Conservation (phyloP, 2,113 vertebrate genomes). For the Nestor notabilis region DNA sequence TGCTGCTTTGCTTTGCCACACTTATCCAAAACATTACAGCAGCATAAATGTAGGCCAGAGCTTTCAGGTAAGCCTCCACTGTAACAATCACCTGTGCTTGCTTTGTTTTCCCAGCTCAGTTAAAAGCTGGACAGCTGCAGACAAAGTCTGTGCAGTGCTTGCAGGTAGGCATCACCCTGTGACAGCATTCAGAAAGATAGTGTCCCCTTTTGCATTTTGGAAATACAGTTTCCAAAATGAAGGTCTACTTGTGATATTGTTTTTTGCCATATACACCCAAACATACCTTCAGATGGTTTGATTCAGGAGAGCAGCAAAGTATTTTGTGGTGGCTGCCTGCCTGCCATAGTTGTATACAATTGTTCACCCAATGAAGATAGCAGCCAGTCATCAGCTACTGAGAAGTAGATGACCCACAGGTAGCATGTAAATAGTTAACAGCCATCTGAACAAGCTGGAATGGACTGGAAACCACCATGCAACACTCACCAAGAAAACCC, state of each 20-base stretch:
- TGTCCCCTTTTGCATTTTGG: background rate
- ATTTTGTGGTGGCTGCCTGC: background rate
- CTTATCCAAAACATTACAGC: background rate
- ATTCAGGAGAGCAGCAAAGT: background rate
- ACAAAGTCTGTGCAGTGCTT: background rate
- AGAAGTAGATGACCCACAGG: background rate
- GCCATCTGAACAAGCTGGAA: background rate
- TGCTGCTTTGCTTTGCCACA: background rate
- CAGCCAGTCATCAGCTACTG: background rate
- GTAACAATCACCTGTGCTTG: background rate
- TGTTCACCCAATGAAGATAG: background rate
- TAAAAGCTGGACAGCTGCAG: background rate
- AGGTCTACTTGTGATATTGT: background rate
- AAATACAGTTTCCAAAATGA: background rate
- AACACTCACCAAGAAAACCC: background rate
- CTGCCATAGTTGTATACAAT: rapidly evolving
- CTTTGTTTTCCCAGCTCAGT: background rate
- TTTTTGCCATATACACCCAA: background rate
- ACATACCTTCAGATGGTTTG: background rate
- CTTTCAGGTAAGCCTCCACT: background rate
- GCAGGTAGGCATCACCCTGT: rapidly evolving
- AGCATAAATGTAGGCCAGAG: background rate
- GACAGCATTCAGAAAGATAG: background rate
- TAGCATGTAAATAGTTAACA: background rate
- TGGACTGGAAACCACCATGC: background rate